phyloP scores from a whole-genome alignment of 2,113 vertebrate genomes.

The Thryonomys swinderianus region DNA sequence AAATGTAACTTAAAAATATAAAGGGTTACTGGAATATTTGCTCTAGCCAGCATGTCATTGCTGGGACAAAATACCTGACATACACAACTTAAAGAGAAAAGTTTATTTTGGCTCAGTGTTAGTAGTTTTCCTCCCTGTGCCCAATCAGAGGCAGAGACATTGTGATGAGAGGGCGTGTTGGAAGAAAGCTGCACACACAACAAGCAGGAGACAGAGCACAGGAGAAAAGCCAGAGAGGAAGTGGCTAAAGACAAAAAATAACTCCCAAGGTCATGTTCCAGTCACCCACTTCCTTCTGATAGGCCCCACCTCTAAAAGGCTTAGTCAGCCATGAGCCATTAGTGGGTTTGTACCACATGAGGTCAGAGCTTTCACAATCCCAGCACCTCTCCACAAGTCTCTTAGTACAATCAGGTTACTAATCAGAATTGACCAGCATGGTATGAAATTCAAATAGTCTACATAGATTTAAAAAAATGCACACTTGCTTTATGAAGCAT shows the following conservation, averaged over 20 bases:
- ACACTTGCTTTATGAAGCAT: background rate
- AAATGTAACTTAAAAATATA: background rate
- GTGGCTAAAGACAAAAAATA: background rate
- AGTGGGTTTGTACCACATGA: background rate
- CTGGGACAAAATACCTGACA: background rate
- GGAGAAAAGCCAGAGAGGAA: background rate
- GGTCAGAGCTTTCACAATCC: background rate
- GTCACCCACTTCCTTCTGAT: background rate
- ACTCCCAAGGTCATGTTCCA: background rate
- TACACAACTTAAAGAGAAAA: background rate
- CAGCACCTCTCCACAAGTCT: background rate
- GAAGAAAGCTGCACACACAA: background rate
- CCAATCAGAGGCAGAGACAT: background rate
- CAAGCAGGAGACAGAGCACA: background rate
- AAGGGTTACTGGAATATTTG: background rate
- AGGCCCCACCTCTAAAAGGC: background rate
- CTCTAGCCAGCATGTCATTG: background rate
- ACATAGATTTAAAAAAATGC: background rate
- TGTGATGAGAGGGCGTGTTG: no score
- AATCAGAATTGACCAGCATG: background rate
- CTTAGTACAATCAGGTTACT: background rate
- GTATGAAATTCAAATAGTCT: background rate
- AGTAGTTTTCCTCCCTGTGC: background rate
- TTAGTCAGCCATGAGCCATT: background rate
- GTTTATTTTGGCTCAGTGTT: background rate